These are phyloP conservation scores for Coelopa frigida DNA, from an alignment of 1,140 invertebrate species.

Conservation along the genomic window DNA sequence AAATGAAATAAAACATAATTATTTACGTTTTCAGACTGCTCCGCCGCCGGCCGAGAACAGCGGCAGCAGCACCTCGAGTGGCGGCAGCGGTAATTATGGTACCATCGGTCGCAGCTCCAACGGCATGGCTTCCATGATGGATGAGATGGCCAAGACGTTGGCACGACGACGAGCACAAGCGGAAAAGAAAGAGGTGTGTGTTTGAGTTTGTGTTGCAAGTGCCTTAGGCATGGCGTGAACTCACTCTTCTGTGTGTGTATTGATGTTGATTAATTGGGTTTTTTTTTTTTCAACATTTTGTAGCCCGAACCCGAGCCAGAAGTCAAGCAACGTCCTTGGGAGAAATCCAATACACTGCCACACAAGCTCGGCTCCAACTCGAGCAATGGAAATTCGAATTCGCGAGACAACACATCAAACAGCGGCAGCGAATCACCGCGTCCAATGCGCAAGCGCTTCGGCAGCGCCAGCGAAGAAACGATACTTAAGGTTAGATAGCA, in stretches of 20 bases:
- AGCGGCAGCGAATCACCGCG: slow-evolving; percentile 67
- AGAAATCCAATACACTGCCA: slow-evolving; percentile 58
- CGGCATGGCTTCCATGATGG: slow-evolving; percentile 86
- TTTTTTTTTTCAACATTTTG: neutral
- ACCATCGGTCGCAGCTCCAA: slow-evolving; percentile 58
- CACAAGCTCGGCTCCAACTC: slow-evolving; percentile 48
- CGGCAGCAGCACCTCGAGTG: slow-evolving; percentile 69
- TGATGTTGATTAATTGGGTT: neutral
- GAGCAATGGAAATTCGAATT: slow-evolving; percentile 28
- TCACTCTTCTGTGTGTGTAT: neutral
- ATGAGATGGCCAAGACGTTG: slow-evolving; percentile 93
- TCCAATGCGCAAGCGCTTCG: slow-evolving; percentile 71
- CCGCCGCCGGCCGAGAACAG: slow-evolving; percentile 64
- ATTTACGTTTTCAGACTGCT: slow-evolving; percentile 35
- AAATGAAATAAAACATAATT: neutral
- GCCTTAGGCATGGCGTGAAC: neutral
- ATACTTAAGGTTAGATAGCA: slow-evolving; percentile 54
- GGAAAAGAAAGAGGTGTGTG: slow-evolving; percentile 48
- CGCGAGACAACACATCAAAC: slow-evolving; percentile 46
- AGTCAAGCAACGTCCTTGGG: slow-evolving; percentile 51
- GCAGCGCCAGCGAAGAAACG: slow-evolving; percentile 76
- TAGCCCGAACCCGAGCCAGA: slow-evolving; percentile 45
- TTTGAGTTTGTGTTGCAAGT: neutral
- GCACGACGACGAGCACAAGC: slow-evolving; percentile 71
- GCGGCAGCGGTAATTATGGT: slow-evolving; percentile 63